phyloP scores from a whole-genome alignment of 2,113 vertebrate species.

The Trinectes maculatus region DNA sequence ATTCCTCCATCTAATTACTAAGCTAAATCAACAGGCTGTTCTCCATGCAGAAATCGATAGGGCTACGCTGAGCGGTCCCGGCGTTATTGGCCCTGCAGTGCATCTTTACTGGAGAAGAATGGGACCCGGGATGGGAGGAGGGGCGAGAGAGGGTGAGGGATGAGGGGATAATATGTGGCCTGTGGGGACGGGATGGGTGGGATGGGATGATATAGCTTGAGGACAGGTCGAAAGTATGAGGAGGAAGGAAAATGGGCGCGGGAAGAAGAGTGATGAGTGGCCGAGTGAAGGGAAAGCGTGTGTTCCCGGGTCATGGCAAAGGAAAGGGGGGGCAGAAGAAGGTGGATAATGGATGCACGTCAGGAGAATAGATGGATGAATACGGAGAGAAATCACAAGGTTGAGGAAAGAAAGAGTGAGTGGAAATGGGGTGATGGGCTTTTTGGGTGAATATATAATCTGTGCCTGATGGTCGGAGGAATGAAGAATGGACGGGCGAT shows the following conservation, averaged over 20 bases:
- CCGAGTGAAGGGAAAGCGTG: constrained; percentile 12
- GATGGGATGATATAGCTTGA: constrained; percentile 37
- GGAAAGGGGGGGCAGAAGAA: background rate
- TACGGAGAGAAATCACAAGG: constrained; percentile 27
- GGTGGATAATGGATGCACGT: constrained; percentile 48
- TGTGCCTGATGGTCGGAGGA: constrained; percentile 20
- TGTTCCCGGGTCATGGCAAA: constrained; percentile 25
- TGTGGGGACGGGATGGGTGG: constrained; percentile 27
- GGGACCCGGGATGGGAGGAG: background rate
- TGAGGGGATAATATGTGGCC: constrained; percentile 16
- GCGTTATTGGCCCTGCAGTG: constrained; percentile 48
- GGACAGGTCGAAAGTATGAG: constrained; percentile 42
- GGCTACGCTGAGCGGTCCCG: constrained; percentile 38
- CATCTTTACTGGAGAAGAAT: constrained; percentile 47
- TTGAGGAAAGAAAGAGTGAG: constrained; percentile 33
- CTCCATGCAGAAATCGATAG: constrained; percentile 56
- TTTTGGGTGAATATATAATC: constrained; percentile 26
- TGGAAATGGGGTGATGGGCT: constrained; percentile 15
- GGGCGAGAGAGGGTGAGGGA: constrained; percentile 24
- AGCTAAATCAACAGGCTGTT: constrained; percentile 55
- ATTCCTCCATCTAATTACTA: constrained; percentile 67
- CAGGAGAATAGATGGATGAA: constrained; percentile 7
- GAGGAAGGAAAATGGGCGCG: constrained; percentile 24
- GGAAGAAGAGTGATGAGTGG: constrained; percentile 51
- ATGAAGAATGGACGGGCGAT: constrained; percentile 18